Evolutionary conservation across 2,797 vertebrate genomes (phyloP).

Genomic region (Liasis olivaceus): DNA sequence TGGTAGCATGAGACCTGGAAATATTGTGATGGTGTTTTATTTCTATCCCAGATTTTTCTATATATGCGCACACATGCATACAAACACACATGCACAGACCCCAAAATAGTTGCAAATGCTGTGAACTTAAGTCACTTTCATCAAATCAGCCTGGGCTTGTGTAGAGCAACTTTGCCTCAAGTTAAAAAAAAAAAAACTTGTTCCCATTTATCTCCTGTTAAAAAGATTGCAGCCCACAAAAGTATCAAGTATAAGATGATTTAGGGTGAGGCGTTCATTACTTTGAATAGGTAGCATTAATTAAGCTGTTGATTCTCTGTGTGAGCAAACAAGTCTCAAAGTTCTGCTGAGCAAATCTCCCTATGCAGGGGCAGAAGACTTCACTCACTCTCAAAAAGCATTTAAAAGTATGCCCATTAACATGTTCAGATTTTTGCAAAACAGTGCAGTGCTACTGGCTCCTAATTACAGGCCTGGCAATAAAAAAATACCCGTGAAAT

Average conservation of each 20-base stretch:
- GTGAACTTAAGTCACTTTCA: neutral
- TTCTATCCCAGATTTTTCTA: neutral
- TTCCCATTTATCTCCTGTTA: slow-evolving; percentile 18
- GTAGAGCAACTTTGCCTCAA: neutral
- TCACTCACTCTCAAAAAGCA: neutral
- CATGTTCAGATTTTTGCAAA: neutral
- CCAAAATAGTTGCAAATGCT: neutral
- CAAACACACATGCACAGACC: neutral
- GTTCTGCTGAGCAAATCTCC: neutral
- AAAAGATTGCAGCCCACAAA: slow-evolving; percentile 6
- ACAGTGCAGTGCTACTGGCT: neutral
- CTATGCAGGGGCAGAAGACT: neutral
- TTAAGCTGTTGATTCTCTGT: neutral
- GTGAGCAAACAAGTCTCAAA: neutral
- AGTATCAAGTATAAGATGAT: neutral
- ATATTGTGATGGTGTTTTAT: neutral
- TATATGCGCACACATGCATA: neutral
- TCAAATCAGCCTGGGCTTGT: neutral
- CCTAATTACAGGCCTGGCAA: neutral
- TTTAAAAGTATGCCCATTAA: neutral
- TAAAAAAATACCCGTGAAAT: neutral
- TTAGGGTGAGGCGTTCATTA: neutral
- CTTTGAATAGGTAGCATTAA: slow-evolving; percentile 5
- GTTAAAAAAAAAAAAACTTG: slow-evolving; percentile 18
- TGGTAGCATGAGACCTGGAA: neutral